phyloP scores from a whole-genome alignment of 2,888 invertebrate species.

The Oegoconia quadripuncta region DNA sequence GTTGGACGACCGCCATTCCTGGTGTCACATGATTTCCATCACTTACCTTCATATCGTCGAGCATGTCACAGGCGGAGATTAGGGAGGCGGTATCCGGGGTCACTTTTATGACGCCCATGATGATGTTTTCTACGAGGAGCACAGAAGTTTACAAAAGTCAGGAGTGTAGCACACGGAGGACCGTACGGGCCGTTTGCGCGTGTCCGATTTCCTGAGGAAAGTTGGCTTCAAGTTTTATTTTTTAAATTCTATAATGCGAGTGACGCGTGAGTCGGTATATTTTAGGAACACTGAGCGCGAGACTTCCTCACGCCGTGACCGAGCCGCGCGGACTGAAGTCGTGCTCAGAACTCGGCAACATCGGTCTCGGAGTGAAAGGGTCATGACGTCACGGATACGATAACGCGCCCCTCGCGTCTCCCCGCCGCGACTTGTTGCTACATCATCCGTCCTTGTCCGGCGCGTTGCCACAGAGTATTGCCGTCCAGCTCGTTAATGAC shows the following conservation, averaged over 20 bases:
- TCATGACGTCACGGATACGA: constrained; percentile 79
- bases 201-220: constrained; percentile 37
- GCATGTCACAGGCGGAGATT: constrained; percentile 69
- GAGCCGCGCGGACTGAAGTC: constrained; percentile 74
- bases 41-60: constrained; percentile 75
- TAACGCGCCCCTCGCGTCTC: constrained; percentile 56
- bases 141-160: constrained; percentile 12
- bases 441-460: constrained; percentile 43
- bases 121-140: constrained; percentile 20
- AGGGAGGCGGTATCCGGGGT: constrained; percentile 64
- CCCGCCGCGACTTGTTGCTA: constrained; percentile 65
- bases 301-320: constrained; percentile 70
- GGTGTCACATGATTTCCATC: constrained; percentile 38
- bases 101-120: constrained; percentile 72
- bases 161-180: constrained; percentile 50
- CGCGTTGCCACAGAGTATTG: constrained; percentile 35
- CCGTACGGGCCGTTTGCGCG: constrained; percentile 59
- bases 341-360: constrained; percentile 43
- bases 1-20: constrained; percentile 7
- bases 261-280: constrained; percentile 53
- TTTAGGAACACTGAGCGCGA: constrained; percentile 63
- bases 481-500: constrained; percentile 55
- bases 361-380: constrained; percentile 74
- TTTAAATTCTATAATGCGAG: constrained; percentile 36
- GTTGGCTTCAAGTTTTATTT: constrained; percentile 32